phyloP scores from a whole-genome alignment of 2,113 vertebrate species.

The Mohoua ochrocephala region DNA sequence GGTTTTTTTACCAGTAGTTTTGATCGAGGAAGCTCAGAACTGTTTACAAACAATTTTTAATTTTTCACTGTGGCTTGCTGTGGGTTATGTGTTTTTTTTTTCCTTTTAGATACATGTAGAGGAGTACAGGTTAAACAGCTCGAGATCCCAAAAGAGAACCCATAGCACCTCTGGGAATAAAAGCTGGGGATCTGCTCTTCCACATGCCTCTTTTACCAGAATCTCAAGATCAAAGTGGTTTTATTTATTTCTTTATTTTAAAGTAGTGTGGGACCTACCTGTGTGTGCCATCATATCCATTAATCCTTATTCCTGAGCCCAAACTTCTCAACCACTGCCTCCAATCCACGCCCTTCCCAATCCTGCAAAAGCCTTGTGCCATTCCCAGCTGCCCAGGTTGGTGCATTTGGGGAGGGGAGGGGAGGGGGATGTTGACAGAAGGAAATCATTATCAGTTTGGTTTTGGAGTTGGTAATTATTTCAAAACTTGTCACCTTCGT shows the following conservation, averaged over 20 bases:
- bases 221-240: neutral
- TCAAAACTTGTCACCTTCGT: neutral
- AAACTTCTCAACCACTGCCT: neutral
- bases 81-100: neutral
- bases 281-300: rapidly evolving
- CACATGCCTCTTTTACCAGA: neutral
- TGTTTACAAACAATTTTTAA: neutral
- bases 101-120: neutral
- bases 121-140: neutral
- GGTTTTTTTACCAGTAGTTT: neutral
- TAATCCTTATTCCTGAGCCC: neutral
- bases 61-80: neutral
- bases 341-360: neutral
- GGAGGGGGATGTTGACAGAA: neutral
- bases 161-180: neutral
- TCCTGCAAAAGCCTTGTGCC: neutral
- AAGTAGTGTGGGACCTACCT: neutral
- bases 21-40: neutral
- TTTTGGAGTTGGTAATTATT: neutral
- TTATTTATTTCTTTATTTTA: neutral
- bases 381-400: neutral
- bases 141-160: neutral
- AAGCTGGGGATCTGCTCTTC: neutral
- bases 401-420: neutral
- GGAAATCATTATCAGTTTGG: neutral